Conservation (phyloP, 1,140 invertebrate genomes). For the Atopsyche davidsoni region DNA sequence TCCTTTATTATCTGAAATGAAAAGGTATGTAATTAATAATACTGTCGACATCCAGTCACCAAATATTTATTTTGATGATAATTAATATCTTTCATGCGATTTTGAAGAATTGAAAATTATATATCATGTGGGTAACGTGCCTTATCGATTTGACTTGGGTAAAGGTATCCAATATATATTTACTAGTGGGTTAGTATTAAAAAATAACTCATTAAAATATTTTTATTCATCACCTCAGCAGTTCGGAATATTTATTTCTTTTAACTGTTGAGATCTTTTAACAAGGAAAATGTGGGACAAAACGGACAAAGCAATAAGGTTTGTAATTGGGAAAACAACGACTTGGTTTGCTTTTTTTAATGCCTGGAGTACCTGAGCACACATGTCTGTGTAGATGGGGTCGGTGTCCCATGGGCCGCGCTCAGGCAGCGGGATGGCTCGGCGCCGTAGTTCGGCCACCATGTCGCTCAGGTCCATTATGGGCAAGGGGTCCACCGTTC, state of each 20-base stretch:
- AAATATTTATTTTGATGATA: too few species aligned
- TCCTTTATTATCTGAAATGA: slow-evolving; percentile 51
- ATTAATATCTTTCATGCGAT: too few species aligned
- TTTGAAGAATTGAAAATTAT: too few species aligned
- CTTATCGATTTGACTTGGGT: slow-evolving; percentile 4
- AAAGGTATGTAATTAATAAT: slow-evolving; percentile 4
- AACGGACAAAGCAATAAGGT: slow-evolving; percentile 27
- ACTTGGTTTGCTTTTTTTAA: slow-evolving; percentile 5
- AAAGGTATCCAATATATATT: not conserved
- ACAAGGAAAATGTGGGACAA: not conserved
- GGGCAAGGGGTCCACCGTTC: slow-evolving; percentile 78
- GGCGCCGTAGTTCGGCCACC: slow-evolving; percentile 75
- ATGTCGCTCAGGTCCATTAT: slow-evolving; percentile 83
- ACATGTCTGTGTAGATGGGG: slow-evolving; percentile 62
- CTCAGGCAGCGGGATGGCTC: slow-evolving; percentile 69
- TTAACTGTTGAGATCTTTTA: not conserved
- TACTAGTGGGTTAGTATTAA: slow-evolving; percentile 8
- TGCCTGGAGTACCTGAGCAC: slow-evolving; percentile 57
- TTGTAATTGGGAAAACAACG: not conserved
- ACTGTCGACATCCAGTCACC: not conserved
- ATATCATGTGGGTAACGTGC: too few species aligned
- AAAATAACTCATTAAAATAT: too few species aligned
- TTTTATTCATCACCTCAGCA: slow-evolving; percentile 5
- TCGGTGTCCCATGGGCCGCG: slow-evolving; percentile 60
- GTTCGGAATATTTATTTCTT: not conserved